Evolutionary conservation across 2,797 vertebrate species (phyloP).

Genomic region (Varecia variegata): DNA sequence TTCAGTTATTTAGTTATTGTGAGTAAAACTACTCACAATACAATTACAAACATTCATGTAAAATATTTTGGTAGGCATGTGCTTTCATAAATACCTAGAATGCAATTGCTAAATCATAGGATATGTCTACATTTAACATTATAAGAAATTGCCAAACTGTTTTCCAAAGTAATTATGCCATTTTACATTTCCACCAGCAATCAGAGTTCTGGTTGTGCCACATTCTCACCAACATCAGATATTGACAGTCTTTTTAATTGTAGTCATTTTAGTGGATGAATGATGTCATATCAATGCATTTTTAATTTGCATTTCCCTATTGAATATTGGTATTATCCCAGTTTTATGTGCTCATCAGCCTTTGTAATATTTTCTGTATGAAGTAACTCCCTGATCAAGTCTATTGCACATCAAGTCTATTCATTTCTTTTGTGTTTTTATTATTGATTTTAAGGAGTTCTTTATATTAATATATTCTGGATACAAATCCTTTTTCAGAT

Average conservation of each 20-base stretch:
- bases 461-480: neutral
- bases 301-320: neutral
- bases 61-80: neutral
- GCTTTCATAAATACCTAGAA: neutral
- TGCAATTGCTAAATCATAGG: neutral
- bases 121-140: neutral
- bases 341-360: neutral
- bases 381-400: neutral
- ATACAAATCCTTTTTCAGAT: neutral
- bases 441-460: neutral
- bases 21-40: neutral
- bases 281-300: neutral
- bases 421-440: neutral
- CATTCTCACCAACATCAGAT: neutral
- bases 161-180: neutral
- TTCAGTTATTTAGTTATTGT: neutral
- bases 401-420: neutral
- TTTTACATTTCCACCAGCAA: neutral
- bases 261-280: neutral
- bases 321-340: neutral
- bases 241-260: neutral
- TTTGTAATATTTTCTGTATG: neutral
- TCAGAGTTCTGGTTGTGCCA: neutral
- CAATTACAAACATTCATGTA: neutral
- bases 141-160: neutral